phyloP scores from a whole-genome alignment of 2,113 vertebrate species.

The Pomatostomus ruficeps region DNA sequence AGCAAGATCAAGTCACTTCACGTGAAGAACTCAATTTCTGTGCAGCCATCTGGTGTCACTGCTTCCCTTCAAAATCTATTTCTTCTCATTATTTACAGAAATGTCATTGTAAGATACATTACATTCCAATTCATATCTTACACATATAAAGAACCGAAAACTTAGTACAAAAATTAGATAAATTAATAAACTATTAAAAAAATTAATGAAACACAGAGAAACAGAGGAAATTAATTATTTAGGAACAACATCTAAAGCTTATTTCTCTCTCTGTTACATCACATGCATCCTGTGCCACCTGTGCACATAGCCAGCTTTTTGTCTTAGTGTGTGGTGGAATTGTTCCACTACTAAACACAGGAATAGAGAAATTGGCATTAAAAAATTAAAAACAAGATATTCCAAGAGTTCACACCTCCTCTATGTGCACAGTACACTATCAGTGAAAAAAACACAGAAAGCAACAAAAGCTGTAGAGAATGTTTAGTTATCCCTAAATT shows the following conservation, averaged over 20 bases:
- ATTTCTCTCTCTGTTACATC: neutral
- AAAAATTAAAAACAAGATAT: neutral
- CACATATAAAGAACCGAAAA: neutral
- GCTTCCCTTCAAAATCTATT: neutral
- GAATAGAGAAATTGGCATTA: neutral
- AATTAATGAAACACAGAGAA: neutral
- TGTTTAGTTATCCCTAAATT: neutral
- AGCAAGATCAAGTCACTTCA: neutral
- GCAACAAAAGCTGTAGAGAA: neutral
- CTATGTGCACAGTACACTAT: neutral
- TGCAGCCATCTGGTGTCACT: neutral
- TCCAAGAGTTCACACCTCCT: neutral
- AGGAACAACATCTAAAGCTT: neutral
- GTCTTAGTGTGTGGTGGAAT: neutral
- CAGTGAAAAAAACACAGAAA: neutral
- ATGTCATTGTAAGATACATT: fast-evolving
- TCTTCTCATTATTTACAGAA: neutral
- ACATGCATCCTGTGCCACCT: neutral
- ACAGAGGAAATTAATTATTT: neutral
- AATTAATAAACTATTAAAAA: neutral
- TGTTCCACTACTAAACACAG: neutral
- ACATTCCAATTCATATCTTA: neutral
- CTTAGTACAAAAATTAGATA: fast-evolving
- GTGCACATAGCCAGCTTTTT: neutral
- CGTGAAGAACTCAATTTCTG: neutral